phyloP scores from a whole-genome alignment of 2,888 invertebrate species.

The Atethmia centrago region DNA sequence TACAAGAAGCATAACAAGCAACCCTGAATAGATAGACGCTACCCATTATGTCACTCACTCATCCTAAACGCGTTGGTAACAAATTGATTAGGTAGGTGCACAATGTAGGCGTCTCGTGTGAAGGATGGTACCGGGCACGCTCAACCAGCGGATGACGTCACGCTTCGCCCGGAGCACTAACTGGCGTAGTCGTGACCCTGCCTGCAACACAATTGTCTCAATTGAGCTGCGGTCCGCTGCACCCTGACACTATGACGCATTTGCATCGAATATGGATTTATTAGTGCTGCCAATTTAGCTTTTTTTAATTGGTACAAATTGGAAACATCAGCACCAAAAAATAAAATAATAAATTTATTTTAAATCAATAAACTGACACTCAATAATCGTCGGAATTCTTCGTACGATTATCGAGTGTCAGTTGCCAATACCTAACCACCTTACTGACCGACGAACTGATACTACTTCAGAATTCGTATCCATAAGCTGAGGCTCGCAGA shows the following conservation, averaged over 20 bases:
- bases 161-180: slow-evolving; percentile 32
- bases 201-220: slow-evolving; percentile 52
- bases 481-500: neutral
- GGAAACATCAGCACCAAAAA: neutral
- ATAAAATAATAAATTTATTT: neutral
- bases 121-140: neutral
- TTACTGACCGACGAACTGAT: neutral
- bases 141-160: slow-evolving; percentile 10
- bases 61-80: neutral
- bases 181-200: slow-evolving; percentile 41
- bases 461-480: neutral
- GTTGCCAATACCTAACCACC: neutral
- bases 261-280: neutral
- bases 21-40: neutral
- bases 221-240: slow-evolving; percentile 36
- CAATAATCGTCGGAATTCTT: too few species aligned
- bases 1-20: neutral
- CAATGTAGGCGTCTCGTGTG: neutral
- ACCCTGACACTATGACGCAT: slow-evolving; percentile 25
- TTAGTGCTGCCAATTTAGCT: too few species aligned
- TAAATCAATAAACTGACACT: too few species aligned
- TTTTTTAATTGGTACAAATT: neutral
- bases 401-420: neutral
- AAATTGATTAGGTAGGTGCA: slow-evolving; percentile 28
- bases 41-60: neutral